Conservation (phyloP, 2,888 invertebrate genomes). For the Aleiodes leptofemur region DNA sequence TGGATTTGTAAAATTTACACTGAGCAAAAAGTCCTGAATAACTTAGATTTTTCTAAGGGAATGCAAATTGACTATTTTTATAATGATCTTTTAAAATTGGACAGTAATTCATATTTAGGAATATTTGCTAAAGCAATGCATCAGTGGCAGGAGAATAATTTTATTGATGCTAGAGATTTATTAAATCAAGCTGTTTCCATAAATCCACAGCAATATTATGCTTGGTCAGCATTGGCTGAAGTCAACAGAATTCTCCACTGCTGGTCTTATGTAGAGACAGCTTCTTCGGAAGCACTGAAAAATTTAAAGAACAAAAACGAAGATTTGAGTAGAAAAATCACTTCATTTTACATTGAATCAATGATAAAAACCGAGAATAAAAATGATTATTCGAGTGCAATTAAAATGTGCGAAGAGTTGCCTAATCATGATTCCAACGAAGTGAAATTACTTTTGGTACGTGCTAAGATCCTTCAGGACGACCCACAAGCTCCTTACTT, state of each 20-base stretch:
- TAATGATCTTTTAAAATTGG: slow-evolving; percentile 77
- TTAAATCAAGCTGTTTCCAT: slow-evolving; percentile 73
- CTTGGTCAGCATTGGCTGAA: slow-evolving; percentile 76
- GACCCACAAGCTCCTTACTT: slow-evolving; percentile 71
- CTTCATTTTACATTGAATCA: slow-evolving; percentile 72
- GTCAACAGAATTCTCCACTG: slow-evolving; percentile 77
- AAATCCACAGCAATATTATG: slow-evolving; percentile 75
- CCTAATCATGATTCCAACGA: slow-evolving; percentile 54
- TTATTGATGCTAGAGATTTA: slow-evolving; percentile 78
- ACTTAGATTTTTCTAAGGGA: slow-evolving; percentile 61
- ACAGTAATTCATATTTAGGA: slow-evolving; percentile 80
- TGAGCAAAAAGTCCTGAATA: slow-evolving; percentile 69
- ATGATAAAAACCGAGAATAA: slow-evolving; percentile 74
- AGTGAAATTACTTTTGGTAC: slow-evolving; percentile 65
- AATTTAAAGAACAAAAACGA: slow-evolving; percentile 66
- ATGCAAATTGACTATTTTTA: slow-evolving; percentile 76
- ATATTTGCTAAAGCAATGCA: slow-evolving; percentile 80
- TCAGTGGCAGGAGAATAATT: slow-evolving; percentile 76
- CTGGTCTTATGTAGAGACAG: slow-evolving; percentile 76
- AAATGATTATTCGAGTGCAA: slow-evolving; percentile 76
- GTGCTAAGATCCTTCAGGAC: slow-evolving; percentile 73
- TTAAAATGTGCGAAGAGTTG: slow-evolving; percentile 68
- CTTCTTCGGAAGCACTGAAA: slow-evolving; percentile 72
- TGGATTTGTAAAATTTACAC: slow-evolving; percentile 81
- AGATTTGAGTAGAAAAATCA: slow-evolving; percentile 63